Evolutionary conservation across 2,888 invertebrate genomes (phyloP).

Genomic region (Meiosimyza decipiens): DNA sequence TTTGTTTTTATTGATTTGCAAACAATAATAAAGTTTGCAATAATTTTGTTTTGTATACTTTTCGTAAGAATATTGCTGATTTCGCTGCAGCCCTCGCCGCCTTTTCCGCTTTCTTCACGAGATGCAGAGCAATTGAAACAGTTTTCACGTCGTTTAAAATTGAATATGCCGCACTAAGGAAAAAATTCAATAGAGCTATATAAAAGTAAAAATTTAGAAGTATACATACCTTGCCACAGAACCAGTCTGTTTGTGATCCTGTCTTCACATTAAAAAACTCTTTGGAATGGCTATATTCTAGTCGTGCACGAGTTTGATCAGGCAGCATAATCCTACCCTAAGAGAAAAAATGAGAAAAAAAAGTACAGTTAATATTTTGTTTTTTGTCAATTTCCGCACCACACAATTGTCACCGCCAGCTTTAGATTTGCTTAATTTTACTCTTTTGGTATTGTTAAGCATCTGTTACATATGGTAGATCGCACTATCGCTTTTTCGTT

Average conservation of each 20-base stretch:
- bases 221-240: constrained; percentile 72
- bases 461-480: not conserved
- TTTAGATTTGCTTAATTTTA: constrained; percentile 30
- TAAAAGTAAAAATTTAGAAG: not conserved
- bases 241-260: constrained; percentile 70
- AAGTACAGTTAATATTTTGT: constrained; percentile 50
- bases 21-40: constrained; percentile 44
- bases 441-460: not conserved
- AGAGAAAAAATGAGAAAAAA: constrained; percentile 54
- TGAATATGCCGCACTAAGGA: constrained; percentile 90
- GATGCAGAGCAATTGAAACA: constrained; percentile 95
- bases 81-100: constrained; percentile 86
- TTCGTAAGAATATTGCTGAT: constrained; percentile 85
- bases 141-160: constrained; percentile 92
- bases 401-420: constrained; percentile 50
- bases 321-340: constrained; percentile 80
- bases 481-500: not conserved
- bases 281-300: constrained; percentile 82
- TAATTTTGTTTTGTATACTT: constrained; percentile 69
- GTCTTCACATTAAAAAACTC: constrained; percentile 69
- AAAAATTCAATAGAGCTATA: not conserved
- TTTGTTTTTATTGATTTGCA: constrained; percentile 36
- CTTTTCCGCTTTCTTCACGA: constrained; percentile 85
- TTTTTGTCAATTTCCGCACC: constrained; percentile 45
- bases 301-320: constrained; percentile 77